A percentile compares a stretch with the other conserved stretches of the same genome.
Conservation (phyloP, 1,140 invertebrate genomes). For the Drosophila simulans region DNA sequence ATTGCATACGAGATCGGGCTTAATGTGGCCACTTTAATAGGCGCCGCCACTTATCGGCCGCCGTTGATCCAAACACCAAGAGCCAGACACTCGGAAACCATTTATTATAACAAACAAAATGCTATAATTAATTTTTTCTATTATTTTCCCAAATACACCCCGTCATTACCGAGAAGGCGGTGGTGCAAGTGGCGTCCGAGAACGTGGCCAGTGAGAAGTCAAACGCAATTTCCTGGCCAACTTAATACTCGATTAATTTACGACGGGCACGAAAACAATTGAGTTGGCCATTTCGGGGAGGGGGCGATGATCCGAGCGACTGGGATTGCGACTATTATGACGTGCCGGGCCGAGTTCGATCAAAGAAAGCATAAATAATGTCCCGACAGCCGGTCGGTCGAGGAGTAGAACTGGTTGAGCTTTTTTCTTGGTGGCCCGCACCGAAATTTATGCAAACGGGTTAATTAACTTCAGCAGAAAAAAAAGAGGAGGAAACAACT, state of each 20-base stretch:
- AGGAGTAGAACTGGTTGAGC: conserved; percentile 56
- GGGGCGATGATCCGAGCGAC: conserved; percentile 6
- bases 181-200: conserved; percentile 23
- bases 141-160: conserved; percentile 60
- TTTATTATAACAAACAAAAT: conserved; percentile 75
- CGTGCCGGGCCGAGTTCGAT: conserved; percentile 73
- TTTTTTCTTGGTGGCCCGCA: conserved; percentile 28
- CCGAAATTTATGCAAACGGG: conserved; percentile 80
- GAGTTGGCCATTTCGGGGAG: conserved; percentile 20
- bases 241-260: conserved; percentile 77
- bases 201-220: conserved; percentile 53
- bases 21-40: conserved; percentile 69
- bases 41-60: conserved; percentile 64
- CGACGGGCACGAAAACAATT: conserved; percentile 72
- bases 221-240: conserved; percentile 67
- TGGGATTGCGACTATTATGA: conserved; percentile 67
- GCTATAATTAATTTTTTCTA: conserved; percentile 76
- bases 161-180: conserved; percentile 19
- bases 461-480: conserved; percentile 65
- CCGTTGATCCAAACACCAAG: conserved; percentile 67
- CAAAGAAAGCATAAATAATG: conserved; percentile 82
- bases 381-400: conserved; percentile 32
- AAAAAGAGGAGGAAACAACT: conserved; percentile 10
- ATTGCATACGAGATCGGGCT: conserved; percentile 60
- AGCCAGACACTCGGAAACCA: conserved; percentile 44